Evolutionary conservation across 2,888 invertebrate genomes (phyloP).

Genomic region (Agrotis clavis): DNA sequence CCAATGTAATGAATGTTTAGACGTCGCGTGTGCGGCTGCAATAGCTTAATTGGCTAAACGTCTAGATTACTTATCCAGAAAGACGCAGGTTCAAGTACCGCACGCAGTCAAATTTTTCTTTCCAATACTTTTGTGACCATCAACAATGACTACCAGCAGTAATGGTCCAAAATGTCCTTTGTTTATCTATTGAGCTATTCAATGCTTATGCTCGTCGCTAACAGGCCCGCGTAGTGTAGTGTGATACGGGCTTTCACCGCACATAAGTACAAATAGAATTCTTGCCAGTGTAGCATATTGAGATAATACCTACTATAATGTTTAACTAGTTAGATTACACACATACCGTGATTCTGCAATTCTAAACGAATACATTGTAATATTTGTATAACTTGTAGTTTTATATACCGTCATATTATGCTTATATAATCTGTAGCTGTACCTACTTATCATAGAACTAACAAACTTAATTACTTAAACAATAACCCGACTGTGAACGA

Average conservation of each 20-base stretch:
- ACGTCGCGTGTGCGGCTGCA: no score
- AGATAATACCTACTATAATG: constrained; percentile 47
- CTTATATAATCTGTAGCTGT: constrained; percentile 31
- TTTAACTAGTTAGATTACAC: constrained; percentile 54
- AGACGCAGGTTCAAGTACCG: no score
- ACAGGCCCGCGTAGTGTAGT: constrained; percentile 22
- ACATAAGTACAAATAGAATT: constrained; percentile 82
- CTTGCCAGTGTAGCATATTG: constrained; percentile 77
- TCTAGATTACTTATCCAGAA: no score
- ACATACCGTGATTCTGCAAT: constrained; percentile 59
- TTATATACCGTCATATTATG: constrained; percentile 17
- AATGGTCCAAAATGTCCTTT: neutral
- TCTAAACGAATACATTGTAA: constrained; percentile 55
- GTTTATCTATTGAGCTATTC: neutral
- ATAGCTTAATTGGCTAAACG: no score
- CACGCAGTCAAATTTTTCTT: no score
- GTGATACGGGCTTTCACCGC: constrained; percentile 52
- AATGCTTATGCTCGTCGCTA: neutral
- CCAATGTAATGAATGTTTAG: no score
- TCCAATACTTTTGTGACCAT: no score
- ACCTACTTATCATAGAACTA: constrained; percentile 33
- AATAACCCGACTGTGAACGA: constrained; percentile 44
- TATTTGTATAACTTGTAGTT: constrained; percentile 60
- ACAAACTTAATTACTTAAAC: constrained; percentile 1
- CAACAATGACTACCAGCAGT: neutral